Percentiles rank a stretch among this genome's conserved stretches.
Evolutionary conservation across 1,140 invertebrate genomes (phyloP).

Genomic region (Protaetia brevitarsis): DNA sequence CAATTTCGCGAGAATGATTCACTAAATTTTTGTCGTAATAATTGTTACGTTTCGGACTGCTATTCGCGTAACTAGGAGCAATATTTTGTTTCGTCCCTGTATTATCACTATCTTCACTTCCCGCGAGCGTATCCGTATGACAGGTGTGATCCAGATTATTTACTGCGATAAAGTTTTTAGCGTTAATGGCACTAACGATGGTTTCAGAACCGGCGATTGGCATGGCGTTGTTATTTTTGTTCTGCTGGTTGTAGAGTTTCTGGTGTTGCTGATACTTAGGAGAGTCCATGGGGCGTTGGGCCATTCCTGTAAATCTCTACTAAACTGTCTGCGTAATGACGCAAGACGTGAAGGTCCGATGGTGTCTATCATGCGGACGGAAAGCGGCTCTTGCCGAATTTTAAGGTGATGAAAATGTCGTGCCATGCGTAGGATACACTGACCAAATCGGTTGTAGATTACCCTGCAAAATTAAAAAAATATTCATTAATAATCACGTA

Average conservation of each 20-base stretch:
- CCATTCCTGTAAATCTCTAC: constrained; percentile 46
- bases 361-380: constrained; percentile 41
- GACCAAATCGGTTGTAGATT: not conserved
- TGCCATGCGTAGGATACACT: constrained; percentile 18
- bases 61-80: not conserved
- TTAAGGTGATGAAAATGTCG: constrained; percentile 6
- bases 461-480: not conserved
- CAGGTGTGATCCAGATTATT: not conserved
- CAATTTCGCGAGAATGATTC: not conserved
- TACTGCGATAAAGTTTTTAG: not conserved
- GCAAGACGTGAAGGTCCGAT: constrained; percentile 32
- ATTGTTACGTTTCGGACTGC: not conserved
- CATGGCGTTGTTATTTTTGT: not conserved
- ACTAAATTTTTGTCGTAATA: constrained; percentile 6
- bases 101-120: constrained; percentile 7
- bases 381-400: constrained; percentile 30
- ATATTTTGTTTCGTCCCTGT: constrained; percentile 8
- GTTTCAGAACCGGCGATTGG: not conserved
- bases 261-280: not conserved
- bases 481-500: not conserved
- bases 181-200: not conserved
- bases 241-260: not conserved
- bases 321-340: constrained; percentile 43
- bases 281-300: constrained; percentile 40
- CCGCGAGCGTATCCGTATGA: not conserved